phyloP scores from a whole-genome alignment of 2,888 invertebrate genomes.

The Epistrophe grossulariae region DNA sequence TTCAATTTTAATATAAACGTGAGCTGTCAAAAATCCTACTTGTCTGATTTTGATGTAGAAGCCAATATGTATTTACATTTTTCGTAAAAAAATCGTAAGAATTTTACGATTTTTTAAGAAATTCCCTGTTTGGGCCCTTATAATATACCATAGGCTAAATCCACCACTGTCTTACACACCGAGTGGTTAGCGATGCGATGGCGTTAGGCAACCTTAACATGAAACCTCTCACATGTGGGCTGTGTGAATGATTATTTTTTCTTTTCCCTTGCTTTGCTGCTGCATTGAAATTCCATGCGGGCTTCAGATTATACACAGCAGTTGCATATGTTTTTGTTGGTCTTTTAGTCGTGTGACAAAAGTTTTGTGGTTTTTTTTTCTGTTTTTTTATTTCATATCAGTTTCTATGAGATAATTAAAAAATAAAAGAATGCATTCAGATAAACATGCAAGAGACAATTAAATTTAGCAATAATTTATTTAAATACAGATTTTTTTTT shows the following conservation, averaged over 20 bases:
- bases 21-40: no score
- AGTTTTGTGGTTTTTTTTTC: conserved; percentile 15
- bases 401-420: conserved; percentile 32
- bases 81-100: no score
- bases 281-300: conserved; percentile 58
- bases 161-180: background rate
- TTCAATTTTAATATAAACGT: no score
- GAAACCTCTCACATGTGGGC: conserved; percentile 52
- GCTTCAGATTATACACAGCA: conserved; percentile 1
- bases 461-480: conserved; percentile 62
- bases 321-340: conserved; percentile 9
- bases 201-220: conserved; percentile 48
- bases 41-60: no score
- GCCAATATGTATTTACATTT: no score
- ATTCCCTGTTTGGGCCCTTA: no score
- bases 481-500: conserved; percentile 8
- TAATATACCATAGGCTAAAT: background rate
- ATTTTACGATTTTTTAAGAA: no score
- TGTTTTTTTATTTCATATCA: conserved; percentile 1
- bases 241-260: conserved; percentile 55
- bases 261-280: conserved; percentile 9
- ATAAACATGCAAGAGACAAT: conserved; percentile 68
- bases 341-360: conserved; percentile 57
- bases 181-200: background rate
- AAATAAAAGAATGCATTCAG: conserved; percentile 27